Conservation (phyloP, 2,113 vertebrate genomes). For the Tragelaphus imberbis region DNA sequence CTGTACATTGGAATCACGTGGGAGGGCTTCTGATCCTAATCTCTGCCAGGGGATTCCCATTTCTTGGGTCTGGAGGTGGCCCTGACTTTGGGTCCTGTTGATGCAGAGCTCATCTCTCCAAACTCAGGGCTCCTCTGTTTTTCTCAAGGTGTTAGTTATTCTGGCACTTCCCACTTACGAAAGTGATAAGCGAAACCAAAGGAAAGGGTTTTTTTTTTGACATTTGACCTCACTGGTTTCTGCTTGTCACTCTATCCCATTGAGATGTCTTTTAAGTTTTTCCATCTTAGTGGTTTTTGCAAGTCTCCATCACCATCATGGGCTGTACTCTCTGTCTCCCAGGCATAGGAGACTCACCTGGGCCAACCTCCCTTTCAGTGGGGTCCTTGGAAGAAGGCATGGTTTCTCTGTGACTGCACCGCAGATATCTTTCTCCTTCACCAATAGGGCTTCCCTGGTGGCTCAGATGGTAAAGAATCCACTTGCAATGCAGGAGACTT, state of each 20-base stretch:
- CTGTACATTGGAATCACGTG: background rate
- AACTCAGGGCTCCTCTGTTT: background rate
- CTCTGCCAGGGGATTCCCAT: background rate
- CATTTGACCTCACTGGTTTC: background rate
- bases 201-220: background rate
- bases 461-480: background rate
- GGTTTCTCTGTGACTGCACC: background rate
- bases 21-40: background rate
- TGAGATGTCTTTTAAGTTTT: background rate
- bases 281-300: background rate
- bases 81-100: background rate
- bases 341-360: background rate
- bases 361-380: background rate
- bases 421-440: background rate
- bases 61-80: background rate
- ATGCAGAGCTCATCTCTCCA: background rate
- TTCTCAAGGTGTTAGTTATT: background rate
- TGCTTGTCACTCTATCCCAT: background rate
- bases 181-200: background rate
- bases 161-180: background rate
- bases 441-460: background rate
- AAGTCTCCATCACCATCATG: background rate
- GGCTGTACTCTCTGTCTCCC: background rate
- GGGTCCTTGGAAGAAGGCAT: background rate
- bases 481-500: background rate